Percentiles rank a stretch among this genome's conserved stretches.
phyloP scores from a whole-genome alignment of 2,113 vertebrate genomes.

The Rhizomys pruinosus region DNA sequence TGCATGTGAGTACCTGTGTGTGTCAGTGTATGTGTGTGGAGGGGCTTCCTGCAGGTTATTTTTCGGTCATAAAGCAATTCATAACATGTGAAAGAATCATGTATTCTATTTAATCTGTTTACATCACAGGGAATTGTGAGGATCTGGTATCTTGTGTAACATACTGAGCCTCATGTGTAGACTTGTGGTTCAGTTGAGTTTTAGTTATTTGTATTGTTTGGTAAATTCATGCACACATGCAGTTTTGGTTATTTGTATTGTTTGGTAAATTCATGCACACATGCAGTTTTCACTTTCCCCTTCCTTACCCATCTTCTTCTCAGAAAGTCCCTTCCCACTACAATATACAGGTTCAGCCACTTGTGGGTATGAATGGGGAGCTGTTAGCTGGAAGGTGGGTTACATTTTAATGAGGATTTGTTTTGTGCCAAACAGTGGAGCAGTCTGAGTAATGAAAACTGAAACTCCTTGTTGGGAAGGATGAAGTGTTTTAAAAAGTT shows the following conservation, averaged over 20 bases:
- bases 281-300: background rate
- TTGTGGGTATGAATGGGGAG: background rate
- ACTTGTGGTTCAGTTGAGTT: background rate
- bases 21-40: background rate
- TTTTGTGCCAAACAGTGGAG: background rate
- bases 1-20: too few species aligned
- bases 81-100: background rate
- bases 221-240: background rate
- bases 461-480: background rate
- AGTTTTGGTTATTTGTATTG: background rate
- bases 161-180: background rate
- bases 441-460: background rate
- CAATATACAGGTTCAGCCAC: background rate
- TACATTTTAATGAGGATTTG: background rate
- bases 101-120: background rate
- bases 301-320: too few species aligned
- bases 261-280: too few species aligned
- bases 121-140: background rate
- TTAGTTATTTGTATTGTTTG: background rate
- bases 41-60: background rate
- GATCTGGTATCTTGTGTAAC: background rate
- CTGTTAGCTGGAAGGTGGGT: background rate
- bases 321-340: too few species aligned
- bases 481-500: background rate
- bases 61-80: background rate